These are phyloP conservation scores for Pterocles gutturalis DNA, from an alignment of 2,113 vertebrate species.

Conservation along the genomic window DNA sequence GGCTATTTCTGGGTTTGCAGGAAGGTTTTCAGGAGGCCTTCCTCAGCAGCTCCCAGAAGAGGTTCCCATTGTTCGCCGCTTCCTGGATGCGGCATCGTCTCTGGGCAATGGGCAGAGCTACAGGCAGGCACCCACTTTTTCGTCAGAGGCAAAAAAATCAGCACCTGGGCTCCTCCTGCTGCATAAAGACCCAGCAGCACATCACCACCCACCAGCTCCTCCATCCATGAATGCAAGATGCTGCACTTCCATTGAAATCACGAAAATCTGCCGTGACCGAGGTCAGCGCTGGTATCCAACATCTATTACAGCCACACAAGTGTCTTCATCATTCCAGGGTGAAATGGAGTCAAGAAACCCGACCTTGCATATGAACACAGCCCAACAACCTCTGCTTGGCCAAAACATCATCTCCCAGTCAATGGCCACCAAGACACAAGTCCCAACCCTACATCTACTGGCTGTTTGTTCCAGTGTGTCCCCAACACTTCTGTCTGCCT, in stretches of 20 bases:
- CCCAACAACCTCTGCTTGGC: neutral
- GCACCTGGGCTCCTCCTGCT: neutral
- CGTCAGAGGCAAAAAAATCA: neutral
- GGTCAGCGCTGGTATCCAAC: neutral
- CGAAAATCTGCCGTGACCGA: rapidly evolving
- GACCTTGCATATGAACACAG: neutral
- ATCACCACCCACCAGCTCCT: neutral
- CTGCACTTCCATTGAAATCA: neutral
- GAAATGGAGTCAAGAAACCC: neutral
- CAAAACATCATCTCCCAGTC: neutral
- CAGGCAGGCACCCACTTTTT: neutral
- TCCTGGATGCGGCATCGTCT: neutral
- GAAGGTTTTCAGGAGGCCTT: slow-evolving; percentile 9
- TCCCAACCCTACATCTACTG: rapidly evolving
- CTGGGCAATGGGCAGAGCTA: neutral
- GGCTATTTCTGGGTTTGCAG: neutral
- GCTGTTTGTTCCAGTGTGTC: neutral
- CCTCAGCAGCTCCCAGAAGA: slow-evolving; percentile 15
- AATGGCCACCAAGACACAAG: neutral
- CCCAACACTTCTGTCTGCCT: neutral
- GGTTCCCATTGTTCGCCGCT: rapidly evolving
- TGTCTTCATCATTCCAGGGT: neutral
- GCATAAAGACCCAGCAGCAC: neutral
- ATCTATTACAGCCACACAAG: neutral
- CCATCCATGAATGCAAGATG: neutral